A percentile compares a stretch with the other conserved stretches of the same genome.
Evolutionary conservation across 2,113 vertebrate genomes (phyloP).

Genomic region (Neogobius melanostomus): DNA sequence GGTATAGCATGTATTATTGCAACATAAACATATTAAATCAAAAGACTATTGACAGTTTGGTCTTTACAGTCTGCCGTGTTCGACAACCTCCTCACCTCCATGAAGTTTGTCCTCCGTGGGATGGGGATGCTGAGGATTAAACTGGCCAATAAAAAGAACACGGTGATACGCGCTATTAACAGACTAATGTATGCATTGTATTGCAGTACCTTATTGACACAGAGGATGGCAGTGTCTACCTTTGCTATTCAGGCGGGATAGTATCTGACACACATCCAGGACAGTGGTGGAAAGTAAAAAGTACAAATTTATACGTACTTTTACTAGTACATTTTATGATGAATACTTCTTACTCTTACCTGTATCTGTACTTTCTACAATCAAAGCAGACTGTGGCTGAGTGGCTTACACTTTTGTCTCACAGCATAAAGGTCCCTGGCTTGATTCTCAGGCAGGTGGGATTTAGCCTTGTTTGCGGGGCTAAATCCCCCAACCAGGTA

Average conservation of each 20-base stretch:
- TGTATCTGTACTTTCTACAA: no score
- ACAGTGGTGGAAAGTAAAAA: neutral
- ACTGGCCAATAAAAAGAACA: constrained; percentile 75
- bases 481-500: no score
- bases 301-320: neutral
- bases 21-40: neutral
- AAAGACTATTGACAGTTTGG: neutral
- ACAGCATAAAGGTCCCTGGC: no score
- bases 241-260: no score
- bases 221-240: constrained; percentile 51
- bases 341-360: no score
- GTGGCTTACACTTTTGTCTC: no score
- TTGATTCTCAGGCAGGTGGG: no score
- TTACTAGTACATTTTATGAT: no score
- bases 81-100: constrained; percentile 79
- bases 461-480: no score
- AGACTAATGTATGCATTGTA: neutral
- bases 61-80: constrained; percentile 70
- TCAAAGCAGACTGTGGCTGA: no score
- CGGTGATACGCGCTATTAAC: constrained; percentile 47
- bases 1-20: constrained; percentile 36
- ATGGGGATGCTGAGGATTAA: constrained; percentile 80
- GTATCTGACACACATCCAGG: no score
- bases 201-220: constrained; percentile 25
- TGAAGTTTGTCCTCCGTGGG: constrained; percentile 80